Base-by-base conservation (phyloP, 2,113 vertebrate species). In the Ctenomys sociabilis region DNA sequence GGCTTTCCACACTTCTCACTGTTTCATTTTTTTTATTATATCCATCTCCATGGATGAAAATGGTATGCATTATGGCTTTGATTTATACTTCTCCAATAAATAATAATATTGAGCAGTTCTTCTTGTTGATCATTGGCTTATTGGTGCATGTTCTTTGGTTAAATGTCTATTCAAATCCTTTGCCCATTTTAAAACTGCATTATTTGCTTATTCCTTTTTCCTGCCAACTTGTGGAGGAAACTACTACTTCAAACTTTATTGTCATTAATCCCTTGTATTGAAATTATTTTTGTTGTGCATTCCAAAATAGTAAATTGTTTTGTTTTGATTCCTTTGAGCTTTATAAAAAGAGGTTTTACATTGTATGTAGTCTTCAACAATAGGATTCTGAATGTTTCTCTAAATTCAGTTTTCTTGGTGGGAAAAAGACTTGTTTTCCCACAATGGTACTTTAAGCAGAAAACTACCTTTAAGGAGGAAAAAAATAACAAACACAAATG, bases 61-160 rank as follows among this genome's bases (percentile, higher is more conserved):
- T 81, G 10, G 16, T 73, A 26, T 63, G 84, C 24, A 17, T 12
- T 88, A 16, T 85, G 12, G 30, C 45, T 94, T 94, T 88, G 72
- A 85, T 88, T 63, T 68, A 21, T 4, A 77, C 32, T 94, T 97
- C 57, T 16, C 63, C 90, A 90, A 49, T 86, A 37, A 75, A 28
- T 57, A 85, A 88, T 83, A 37, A 93, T 40, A 24, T 16, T 37
- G n/a, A 85, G 19, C 40, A 90, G 30, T n/a, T 92, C 45, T 80
- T 75, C 26, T 32, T n/a, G 21, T 85, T n/a, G 32, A 37, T 61
- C 61, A 1, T 35, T 68, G 54, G 68, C 49, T 83, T 88, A 52
- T 84, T 88, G 49, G 37, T 13, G 37, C 40, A 35, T 11, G 6
- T 75, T 88, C 43, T 83, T 82, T 54, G 49, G 35, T n/a, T 93